These are phyloP conservation scores for Cabera pusaria DNA, from an alignment of 2,888 invertebrate species.

Conservation along the genomic window DNA sequence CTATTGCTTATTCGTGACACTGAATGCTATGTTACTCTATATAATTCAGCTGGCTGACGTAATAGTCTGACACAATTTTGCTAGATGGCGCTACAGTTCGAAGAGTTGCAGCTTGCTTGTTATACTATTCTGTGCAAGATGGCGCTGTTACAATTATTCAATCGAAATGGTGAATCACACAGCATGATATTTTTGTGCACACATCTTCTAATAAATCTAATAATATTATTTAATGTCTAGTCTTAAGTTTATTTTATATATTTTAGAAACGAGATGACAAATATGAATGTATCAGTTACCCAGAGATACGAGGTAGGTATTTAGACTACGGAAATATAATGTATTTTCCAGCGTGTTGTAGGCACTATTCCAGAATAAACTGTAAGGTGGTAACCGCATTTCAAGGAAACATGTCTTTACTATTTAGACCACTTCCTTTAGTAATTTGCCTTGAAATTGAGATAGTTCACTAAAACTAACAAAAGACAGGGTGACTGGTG, in stretches of 20 bases:
- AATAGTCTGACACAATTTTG: constrained; percentile 15
- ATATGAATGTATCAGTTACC: constrained; percentile 15
- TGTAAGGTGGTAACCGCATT: neutral
- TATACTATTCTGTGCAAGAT: constrained; percentile 7
- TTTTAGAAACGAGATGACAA: constrained; percentile 8
- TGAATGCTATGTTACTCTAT: constrained; percentile 4
- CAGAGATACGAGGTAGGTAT: too few species aligned
- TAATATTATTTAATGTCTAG: constrained; percentile 13
- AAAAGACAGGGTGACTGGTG: too few species aligned
- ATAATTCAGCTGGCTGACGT: neutral
- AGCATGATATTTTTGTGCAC: constrained; percentile 17
- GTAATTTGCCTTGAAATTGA: too few species aligned
- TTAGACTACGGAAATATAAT: too few species aligned
- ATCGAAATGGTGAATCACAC: constrained; percentile 8
- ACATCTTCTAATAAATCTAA: constrained; percentile 12
- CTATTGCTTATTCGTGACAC: constrained; percentile 24
- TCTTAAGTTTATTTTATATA: constrained; percentile 13
- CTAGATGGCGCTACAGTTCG: constrained; percentile 34
- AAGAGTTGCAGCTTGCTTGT: constrained; percentile 7
- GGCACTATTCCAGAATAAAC: constrained; percentile 2
- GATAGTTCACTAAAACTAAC: too few species aligned
- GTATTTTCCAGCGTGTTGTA: neutral
- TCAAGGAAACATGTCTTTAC: neutral
- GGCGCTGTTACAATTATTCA: constrained; percentile 6
- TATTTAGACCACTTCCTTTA: constrained; percentile 4